Conservation (phyloP, 2,797 vertebrate species). For the Craterocephalus amniculus region DNA sequence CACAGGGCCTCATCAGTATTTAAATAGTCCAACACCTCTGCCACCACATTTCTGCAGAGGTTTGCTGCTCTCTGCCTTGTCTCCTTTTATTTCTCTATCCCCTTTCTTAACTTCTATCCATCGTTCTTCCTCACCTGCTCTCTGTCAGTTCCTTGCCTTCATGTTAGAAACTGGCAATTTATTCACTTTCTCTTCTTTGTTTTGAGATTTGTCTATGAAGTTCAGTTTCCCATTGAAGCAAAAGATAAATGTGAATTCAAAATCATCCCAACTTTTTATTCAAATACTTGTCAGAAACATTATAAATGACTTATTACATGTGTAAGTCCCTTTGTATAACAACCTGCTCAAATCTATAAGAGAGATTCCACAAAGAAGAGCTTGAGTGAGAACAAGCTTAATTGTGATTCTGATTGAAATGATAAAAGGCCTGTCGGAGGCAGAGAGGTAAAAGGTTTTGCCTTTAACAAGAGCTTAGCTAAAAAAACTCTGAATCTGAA, state of each 20-base stretch:
- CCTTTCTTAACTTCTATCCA: constrained; percentile 54
- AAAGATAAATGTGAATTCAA: constrained; percentile 19
- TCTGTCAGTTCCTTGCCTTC: constrained; percentile 26
- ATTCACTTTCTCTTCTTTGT: constrained; percentile 40
- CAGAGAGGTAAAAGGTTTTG: constrained; percentile 84
- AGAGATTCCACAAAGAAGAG: constrained; percentile 22
- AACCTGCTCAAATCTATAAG: constrained; percentile 58
- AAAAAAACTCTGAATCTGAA: constrained; percentile 80
- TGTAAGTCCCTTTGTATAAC: constrained; percentile 66
- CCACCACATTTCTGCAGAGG: constrained; percentile 80
- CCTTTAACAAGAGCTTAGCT: constrained; percentile 76
- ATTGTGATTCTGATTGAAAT: constrained; percentile 86
- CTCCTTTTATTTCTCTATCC: constrained; percentile 48
- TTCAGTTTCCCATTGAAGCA: constrained; percentile 30
- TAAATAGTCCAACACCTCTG: constrained; percentile 92
- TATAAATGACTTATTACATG: constrained; percentile 56
- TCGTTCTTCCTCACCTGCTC: constrained; percentile 13
- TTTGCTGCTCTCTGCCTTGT: constrained; percentile 56
- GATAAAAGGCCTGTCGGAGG: constrained; percentile 74
- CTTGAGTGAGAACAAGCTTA: constrained; percentile 63
- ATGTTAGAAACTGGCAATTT: constrained; percentile 37
- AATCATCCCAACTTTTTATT: constrained; percentile 21
- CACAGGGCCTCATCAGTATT: constrained; percentile 91
- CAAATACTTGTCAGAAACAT: constrained; percentile 15
- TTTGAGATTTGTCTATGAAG: constrained; percentile 57